phyloP scores from a whole-genome alignment of 2,888 invertebrate genomes.

The Girardia tigrina region DNA sequence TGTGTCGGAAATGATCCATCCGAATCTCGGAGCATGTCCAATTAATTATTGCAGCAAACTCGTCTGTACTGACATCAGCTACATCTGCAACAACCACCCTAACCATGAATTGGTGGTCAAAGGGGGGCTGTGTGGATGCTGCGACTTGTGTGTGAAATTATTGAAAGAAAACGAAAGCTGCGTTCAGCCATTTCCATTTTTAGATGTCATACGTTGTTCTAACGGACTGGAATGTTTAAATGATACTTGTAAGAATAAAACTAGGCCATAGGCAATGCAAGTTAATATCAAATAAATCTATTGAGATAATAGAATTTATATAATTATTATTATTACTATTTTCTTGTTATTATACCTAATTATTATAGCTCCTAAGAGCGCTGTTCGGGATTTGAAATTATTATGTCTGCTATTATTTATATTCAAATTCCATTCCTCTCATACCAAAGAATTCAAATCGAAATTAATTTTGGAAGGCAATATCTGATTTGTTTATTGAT shows the following conservation, averaged over 20 bases:
- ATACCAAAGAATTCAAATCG: no score
- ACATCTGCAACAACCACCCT: not conserved
- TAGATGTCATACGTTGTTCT: not conserved
- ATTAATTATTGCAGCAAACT: constrained; percentile 12
- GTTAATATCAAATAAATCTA: no score
- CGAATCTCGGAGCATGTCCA: not conserved
- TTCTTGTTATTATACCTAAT: no score
- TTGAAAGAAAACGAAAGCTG: constrained; percentile 11
- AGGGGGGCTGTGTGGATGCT: not conserved
- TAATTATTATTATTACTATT: no score
- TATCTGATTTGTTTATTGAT: no score
- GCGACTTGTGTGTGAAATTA: not conserved
- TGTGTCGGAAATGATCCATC: not conserved
- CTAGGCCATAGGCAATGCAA: no score
- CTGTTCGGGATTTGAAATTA: no score
- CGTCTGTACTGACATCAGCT: not conserved
- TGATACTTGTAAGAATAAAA: not conserved
- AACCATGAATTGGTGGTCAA: not conserved
- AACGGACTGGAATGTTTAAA: not conserved
- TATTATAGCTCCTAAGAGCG: no score
- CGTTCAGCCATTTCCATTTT: constrained; percentile 23
- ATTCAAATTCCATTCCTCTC: no score
- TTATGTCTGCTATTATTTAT: no score
- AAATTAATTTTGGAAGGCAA: no score
- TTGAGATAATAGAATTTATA: no score